Evolutionary conservation across 2,797 vertebrate genomes (phyloP), one percentile per base, ranked within the genome.

Genomic region (Hylomyscus alleni): DNA sequence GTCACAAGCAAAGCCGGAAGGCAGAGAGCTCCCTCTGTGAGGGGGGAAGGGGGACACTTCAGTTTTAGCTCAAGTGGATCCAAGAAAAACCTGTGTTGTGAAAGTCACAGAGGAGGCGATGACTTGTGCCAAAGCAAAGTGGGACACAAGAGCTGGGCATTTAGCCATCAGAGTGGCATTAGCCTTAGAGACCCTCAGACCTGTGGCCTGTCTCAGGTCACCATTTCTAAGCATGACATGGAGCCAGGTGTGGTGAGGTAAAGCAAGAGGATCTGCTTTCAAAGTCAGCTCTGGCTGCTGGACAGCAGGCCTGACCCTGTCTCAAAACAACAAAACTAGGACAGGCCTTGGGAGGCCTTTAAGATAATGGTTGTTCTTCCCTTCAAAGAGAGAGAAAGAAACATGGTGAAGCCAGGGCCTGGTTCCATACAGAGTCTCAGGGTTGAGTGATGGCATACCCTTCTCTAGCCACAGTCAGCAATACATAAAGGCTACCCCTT

Each of bases 81-180:
- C 91, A 81, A 91, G 85, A 77, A 78, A 88, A 78, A 52, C 29
- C 67, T 29, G 56, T 40, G 31, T 47, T 90, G 85, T 78, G 54
- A 15, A 82, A 50, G 58, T 37, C 77, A 54, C 89, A 26, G 34
- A 60, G 40, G 69, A 67, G 29, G 62, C 54, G 24, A 6, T 4
- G 65, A 40, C 47, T 75, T n/a, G 89, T 75, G 13, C 73, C 17
- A 50, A 80, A 50, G 65, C 17, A 26, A 60, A 77, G 19, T 24
- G 26, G 84, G 87, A 62, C 47, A 22, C 5, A 37, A 62, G 85
- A 58, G 37, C 50, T 3, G 9, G 0, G 77, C 13, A 0, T 3
- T 44, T 44, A 12, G 72, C 1, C 60, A 34, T 4, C 29, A 19
- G 56, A 72, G 58, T 1, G 24, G 22, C 34, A 10, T 58, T 8